A percentile compares a stretch with the other conserved stretches of the same genome.
These are phyloP conservation scores for Sminthurinus aureus DNA, from an alignment of 2,888 invertebrate genomes.

Conservation along the genomic window DNA sequence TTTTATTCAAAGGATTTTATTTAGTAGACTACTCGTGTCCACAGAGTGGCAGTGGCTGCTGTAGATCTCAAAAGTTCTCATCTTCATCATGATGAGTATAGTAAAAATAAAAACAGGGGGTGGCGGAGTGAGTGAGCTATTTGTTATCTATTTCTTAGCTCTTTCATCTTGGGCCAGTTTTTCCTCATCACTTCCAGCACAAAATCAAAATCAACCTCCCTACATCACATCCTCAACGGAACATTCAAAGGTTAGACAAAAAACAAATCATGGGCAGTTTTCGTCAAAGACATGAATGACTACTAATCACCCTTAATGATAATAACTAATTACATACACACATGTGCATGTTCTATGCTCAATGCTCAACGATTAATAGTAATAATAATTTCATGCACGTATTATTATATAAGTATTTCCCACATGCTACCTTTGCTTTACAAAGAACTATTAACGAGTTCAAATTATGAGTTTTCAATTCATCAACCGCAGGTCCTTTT, in stretches of 20 bases:
- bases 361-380: too few species aligned
- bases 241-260: constrained; percentile 27
- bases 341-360: too few species aligned
- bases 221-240: constrained; percentile 20
- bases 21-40: not conserved
- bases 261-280: not conserved
- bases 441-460: too few species aligned
- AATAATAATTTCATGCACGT: too few species aligned
- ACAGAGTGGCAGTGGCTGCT: too few species aligned
- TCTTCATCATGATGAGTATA: constrained; percentile 2
- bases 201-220: constrained; percentile 6
- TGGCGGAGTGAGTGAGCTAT: not conserved
- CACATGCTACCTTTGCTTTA: too few species aligned
- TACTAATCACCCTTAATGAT: too few species aligned
- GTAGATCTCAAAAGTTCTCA: not conserved
- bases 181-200: constrained; percentile 37
- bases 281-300: not conserved
- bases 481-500: too few species aligned
- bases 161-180: constrained; percentile 34
- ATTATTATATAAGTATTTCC: too few species aligned
- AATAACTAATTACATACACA: too few species aligned
- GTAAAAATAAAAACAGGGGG: too few species aligned
- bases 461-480: too few species aligned
- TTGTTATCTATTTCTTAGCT: constrained; percentile 30
- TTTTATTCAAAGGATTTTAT: not conserved